Evolutionary conservation across 2,113 vertebrate species (phyloP).

Genomic region (Tychaedon coryphoeus): DNA sequence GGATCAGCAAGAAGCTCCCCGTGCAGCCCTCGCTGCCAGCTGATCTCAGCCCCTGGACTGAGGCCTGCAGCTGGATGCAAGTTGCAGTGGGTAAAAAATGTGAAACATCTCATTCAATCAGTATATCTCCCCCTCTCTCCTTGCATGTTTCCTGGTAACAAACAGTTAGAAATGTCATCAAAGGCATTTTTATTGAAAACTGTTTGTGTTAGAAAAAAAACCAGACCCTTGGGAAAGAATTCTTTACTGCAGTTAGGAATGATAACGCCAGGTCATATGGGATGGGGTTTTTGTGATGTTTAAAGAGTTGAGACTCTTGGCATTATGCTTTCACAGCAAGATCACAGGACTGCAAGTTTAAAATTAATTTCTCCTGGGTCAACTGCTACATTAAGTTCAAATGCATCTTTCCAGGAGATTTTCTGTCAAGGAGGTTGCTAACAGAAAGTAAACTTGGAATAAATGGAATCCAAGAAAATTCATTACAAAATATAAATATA

Average conservation of each 20-base stretch:
- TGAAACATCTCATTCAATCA: neutral
- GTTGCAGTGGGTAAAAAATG: neutral
- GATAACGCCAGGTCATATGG: neutral
- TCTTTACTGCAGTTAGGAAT: neutral
- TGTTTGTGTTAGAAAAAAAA: neutral
- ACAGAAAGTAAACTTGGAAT: neutral
- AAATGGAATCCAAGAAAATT: neutral
- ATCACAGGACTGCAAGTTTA: neutral
- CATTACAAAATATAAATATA: neutral
- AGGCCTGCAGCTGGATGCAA: neutral
- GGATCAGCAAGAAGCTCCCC: neutral
- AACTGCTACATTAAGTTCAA: neutral
- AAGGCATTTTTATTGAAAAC: neutral
- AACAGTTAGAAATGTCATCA: neutral
- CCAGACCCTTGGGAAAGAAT: neutral
- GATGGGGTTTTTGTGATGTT: neutral
- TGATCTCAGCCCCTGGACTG: neutral
- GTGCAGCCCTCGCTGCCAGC: accelerated
- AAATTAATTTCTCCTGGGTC: neutral
- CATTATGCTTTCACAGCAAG: neutral
- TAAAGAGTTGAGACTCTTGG: neutral
- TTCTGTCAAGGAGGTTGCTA: neutral
- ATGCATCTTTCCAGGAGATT: neutral
- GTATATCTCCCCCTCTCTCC: neutral
- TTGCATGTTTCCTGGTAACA: neutral